Evolutionary conservation across 2,888 invertebrate species (phyloP).

Genomic region (Chydorus sphaericus): DNA sequence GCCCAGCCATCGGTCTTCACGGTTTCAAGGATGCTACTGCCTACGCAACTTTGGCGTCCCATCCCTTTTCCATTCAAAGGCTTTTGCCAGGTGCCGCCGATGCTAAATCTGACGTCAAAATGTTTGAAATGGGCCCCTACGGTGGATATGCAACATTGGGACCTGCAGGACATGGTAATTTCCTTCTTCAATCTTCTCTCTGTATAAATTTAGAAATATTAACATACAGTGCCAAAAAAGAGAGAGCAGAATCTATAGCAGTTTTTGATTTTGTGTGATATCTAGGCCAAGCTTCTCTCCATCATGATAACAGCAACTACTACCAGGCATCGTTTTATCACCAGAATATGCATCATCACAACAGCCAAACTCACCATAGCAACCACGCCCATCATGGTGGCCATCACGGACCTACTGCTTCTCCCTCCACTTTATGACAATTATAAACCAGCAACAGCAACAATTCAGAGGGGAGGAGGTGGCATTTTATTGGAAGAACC

Average conservation of each 20-base stretch:
- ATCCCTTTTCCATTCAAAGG: conserved; percentile 89
- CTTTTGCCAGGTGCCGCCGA: conserved; percentile 58
- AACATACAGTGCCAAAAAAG: no score
- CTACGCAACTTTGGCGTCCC: conserved; percentile 26
- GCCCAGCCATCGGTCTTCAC: conserved; percentile 10
- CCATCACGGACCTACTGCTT: neutral
- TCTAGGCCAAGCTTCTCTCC: neutral
- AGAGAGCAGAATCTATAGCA: no score
- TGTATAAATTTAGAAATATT: neutral
- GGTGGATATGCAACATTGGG: conserved; percentile 25
- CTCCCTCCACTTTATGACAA: conserved; percentile 4
- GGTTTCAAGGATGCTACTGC: conserved; percentile 13
- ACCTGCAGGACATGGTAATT: neutral
- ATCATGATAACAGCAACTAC: conserved; percentile 55
- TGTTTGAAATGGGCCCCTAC: conserved; percentile 52
- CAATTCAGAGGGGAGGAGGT: no score
- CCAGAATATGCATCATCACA: conserved; percentile 15
- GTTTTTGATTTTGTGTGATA: neutral
- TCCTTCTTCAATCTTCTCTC: neutral
- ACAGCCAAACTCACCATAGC: conserved; percentile 1
- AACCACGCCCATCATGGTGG: neutral
- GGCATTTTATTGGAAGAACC: no score
- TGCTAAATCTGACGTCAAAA: conserved; percentile 76
- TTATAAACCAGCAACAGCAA: neutral
- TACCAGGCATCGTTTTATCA: conserved; percentile 67